A percentile compares a stretch with the other conserved stretches of the same genome.
Evolutionary conservation across 2,113 vertebrate species (phyloP).

Genomic region (Prietella phreatophila): DNA sequence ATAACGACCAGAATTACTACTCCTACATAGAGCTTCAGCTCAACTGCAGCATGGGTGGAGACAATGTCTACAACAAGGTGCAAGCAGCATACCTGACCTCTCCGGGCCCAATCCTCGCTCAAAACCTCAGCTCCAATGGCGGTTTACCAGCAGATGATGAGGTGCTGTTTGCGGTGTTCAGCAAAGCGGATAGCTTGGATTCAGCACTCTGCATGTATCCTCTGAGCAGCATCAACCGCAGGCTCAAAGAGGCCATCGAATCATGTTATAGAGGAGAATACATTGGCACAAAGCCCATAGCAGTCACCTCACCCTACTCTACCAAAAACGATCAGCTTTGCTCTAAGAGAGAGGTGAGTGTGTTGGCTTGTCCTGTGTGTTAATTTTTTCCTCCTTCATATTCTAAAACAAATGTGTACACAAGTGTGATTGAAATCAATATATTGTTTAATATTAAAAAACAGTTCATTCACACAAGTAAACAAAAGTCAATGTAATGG

Average conservation of each 20-base stretch:
- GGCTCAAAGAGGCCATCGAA: conserved; percentile 76
- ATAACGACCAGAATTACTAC: conserved; percentile 81
- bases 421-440: background rate
- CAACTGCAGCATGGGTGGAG: conserved; percentile 65
- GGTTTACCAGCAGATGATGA: conserved; percentile 57
- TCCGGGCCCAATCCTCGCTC: conserved; percentile 70
- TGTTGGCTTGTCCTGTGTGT: background rate
- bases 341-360: background rate
- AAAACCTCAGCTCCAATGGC: conserved; percentile 56
- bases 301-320: conserved; percentile 84
- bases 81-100: conserved; percentile 78
- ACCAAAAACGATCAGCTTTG: conserved; percentile 48
- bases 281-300: conserved; percentile 48
- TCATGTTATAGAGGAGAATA: conserved; percentile 77
- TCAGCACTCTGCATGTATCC: conserved; percentile 89
- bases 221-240: conserved; percentile 73
- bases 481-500: background rate
- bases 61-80: conserved; percentile 76
- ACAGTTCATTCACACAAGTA: background rate
- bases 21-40: conserved; percentile 96
- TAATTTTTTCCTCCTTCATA: background rate
- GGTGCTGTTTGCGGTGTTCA: conserved; percentile 84
- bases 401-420: background rate
- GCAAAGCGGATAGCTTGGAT: conserved; percentile 65
- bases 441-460: background rate